These are phyloP conservation scores for Rousettus leschenaultii DNA, from an alignment of 2,113 vertebrate genomes.

Conservation along the genomic window DNA sequence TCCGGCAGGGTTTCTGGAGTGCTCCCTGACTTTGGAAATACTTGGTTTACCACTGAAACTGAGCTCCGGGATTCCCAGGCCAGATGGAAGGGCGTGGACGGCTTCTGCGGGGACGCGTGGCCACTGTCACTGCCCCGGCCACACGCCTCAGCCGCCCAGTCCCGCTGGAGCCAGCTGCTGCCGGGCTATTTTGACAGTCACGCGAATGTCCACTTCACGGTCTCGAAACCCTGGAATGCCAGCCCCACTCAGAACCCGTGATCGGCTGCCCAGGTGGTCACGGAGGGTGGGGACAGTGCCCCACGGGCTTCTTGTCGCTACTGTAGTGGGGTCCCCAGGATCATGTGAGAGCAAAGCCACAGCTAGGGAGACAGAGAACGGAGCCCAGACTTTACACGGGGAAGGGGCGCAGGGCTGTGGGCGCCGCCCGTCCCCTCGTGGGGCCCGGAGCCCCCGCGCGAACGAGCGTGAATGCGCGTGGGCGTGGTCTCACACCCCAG, in stretches of 20 bases:
- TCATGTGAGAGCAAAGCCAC: neutral
- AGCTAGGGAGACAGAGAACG: neutral
- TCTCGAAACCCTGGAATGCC: neutral
- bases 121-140: too few species aligned
- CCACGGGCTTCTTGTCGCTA: neutral
- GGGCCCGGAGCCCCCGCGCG: neutral
- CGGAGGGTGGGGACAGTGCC: neutral
- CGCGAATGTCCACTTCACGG: neutral
- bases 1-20: neutral
- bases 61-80: neutral
- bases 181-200: neutral
- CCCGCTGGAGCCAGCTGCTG: too few species aligned
- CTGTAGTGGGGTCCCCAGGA: fast-evolving
- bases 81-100: neutral
- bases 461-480: neutral
- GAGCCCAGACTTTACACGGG: neutral
- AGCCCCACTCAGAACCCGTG: fast-evolving
- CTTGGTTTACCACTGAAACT: neutral
- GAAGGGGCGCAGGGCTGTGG: neutral
- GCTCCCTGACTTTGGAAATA: neutral
- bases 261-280: fast-evolving
- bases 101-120: too few species aligned
- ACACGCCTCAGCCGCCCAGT: too few species aligned
- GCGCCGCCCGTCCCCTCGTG: neutral
- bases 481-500: constrained; percentile 34